A percentile compares a stretch with the other conserved stretches of the same genome.
Evolutionary conservation across 2,797 vertebrate species (phyloP).

Genomic region (Hippopotamyrus pictus): DNA sequence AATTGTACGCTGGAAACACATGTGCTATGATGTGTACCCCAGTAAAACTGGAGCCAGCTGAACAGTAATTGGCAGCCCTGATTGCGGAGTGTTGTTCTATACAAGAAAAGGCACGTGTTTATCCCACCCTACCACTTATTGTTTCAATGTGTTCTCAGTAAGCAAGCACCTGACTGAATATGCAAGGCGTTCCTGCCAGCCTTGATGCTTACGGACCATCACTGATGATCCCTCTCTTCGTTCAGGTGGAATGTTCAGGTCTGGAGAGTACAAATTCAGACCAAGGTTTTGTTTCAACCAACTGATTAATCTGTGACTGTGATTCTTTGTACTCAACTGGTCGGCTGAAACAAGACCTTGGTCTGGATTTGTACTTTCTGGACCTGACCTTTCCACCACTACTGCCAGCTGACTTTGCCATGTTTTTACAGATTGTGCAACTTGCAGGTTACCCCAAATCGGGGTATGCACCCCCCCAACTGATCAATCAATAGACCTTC

Average conservation of each 20-base stretch:
- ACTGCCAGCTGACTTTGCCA: slow-evolving; percentile 13
- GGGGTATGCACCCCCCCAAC: slow-evolving; percentile 13
- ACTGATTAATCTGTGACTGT: neutral
- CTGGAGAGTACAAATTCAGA: neutral
- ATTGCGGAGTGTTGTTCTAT: slow-evolving; percentile 27
- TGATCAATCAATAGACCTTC: slow-evolving; percentile 41
- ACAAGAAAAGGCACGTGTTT: slow-evolving; percentile 17
- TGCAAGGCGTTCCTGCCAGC: neutral
- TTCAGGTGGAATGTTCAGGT: neutral
- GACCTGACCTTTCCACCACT: neutral
- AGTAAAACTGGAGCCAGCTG: slow-evolving; percentile 20
- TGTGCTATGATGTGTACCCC: slow-evolving; percentile 4
- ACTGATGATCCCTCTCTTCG: neutral
- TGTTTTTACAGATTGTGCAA: neutral
- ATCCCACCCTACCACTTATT: slow-evolving; percentile 29
- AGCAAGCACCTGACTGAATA: slow-evolving; percentile 39
- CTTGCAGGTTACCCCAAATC: slow-evolving; percentile 17
- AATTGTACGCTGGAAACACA: slow-evolving; percentile 24
- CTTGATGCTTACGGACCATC: neutral
- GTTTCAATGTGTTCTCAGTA: slow-evolving; percentile 39
- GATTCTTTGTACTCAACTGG: neutral
- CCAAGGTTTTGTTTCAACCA: neutral
- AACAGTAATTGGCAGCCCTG: slow-evolving; percentile 15
- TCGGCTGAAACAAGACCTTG: neutral
- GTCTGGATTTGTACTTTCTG: neutral